phyloP scores from a whole-genome alignment of 2,797 vertebrate species.

The Lerista edwardsae region DNA sequence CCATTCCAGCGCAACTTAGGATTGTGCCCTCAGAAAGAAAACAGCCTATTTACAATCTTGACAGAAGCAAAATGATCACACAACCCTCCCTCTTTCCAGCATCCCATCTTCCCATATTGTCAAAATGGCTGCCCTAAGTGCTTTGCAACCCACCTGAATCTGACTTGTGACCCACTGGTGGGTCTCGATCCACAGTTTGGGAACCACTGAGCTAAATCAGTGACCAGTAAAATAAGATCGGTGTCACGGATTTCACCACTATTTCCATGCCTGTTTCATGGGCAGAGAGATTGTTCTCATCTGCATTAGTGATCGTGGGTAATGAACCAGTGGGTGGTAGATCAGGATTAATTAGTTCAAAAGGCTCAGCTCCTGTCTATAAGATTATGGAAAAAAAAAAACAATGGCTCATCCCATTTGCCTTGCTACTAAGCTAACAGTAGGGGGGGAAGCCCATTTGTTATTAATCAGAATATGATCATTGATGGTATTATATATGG shows the following conservation, averaged over 20 bases:
- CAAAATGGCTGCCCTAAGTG: too few species aligned
- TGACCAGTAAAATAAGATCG: neutral
- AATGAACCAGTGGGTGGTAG: neutral
- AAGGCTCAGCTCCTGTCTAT: neutral
- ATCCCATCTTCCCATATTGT: too few species aligned
- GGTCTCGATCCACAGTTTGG: too few species aligned
- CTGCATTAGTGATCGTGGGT: neutral
- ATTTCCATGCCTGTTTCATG: neutral
- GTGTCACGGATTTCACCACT: neutral
- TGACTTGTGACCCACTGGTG: too few species aligned
- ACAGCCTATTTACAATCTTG: too few species aligned
- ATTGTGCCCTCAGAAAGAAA: too few species aligned
- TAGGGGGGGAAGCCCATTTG: neutral
- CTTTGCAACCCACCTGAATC: too few species aligned
- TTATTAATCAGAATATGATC: neutral
- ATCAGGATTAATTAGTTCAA: neutral
- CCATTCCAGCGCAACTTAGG: too few species aligned
- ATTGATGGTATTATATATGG: neutral
- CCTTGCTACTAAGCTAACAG: constrained; percentile 35
- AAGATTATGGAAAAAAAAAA: neutral
- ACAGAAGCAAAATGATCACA: too few species aligned
- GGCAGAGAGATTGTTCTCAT: neutral
- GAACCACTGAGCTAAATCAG: too few species aligned
- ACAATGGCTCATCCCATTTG: neutral
- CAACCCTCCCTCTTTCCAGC: too few species aligned